phyloP scores from a whole-genome alignment of 2,888 invertebrate species.

The Lochmaea crataegi region DNA sequence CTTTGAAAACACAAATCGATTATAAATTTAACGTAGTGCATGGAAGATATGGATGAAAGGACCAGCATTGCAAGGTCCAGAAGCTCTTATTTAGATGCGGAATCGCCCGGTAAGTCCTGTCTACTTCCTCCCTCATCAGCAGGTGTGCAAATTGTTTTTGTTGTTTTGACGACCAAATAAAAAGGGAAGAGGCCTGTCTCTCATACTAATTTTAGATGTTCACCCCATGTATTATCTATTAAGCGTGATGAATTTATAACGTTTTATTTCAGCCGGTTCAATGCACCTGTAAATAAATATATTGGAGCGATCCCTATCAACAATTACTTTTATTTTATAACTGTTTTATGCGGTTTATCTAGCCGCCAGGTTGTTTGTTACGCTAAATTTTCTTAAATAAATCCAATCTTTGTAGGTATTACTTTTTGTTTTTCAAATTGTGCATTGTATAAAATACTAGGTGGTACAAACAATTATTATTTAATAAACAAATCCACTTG shows the following conservation, averaged over 20 bases:
- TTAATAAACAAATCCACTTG: background rate
- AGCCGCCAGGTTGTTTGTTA: conserved; percentile 10
- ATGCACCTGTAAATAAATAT: conserved; percentile 35
- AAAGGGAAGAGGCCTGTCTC: conserved; percentile 5
- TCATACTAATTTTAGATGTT: conserved; percentile 12
- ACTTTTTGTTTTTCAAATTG: background rate
- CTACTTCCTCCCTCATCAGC: conserved; percentile 13
- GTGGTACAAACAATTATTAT: conserved; percentile 2
- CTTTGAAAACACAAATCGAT: conserved; percentile 86
- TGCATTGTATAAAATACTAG: background rate
- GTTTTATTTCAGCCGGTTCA: conserved; percentile 37
- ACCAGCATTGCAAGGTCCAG: conserved; percentile 53
- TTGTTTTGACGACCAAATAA: conserved; percentile 32
- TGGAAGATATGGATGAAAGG: conserved; percentile 74
- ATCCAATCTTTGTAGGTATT: background rate
- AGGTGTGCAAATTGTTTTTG: conserved; percentile 20
- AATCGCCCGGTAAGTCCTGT: conserved; percentile 55
- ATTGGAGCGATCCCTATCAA: conserved; percentile 30
- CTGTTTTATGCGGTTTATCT: conserved; percentile 33
- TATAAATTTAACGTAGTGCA: conserved; percentile 83
- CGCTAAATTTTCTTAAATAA: conserved; percentile 8
- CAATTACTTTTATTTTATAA: conserved; percentile 32
- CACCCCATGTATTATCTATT: conserved; percentile 33
- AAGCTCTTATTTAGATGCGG: conserved; percentile 57
- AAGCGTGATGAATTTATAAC: conserved; percentile 32